Evolutionary conservation across 2,113 vertebrate genomes (phyloP), one percentile per base, ranked within the genome.

Genomic region (human): DNA sequence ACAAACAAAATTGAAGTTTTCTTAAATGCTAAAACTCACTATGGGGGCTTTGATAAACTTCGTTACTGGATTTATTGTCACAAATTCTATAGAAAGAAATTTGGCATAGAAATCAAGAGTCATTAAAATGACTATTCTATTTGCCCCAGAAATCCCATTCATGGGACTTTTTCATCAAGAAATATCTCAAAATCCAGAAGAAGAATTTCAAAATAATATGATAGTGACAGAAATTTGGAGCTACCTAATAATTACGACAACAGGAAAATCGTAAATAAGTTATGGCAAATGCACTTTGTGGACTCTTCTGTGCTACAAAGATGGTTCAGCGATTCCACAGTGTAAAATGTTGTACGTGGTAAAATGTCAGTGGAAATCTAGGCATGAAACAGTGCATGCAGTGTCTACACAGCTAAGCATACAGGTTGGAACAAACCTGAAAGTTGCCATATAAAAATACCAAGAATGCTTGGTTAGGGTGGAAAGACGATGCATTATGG

Each of bases 41-140:
- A 59, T n/a, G 16, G 45, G 61, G 9, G 2, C 2, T 57, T 73
- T 81, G 32, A 23, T 43, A 81, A 68, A 43, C 32, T 7, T 6
- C 10, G n/a, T 55, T 38, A 18, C 12, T 93, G 11, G 4, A 27
- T 81, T 90, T 57, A 59, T 68, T 76, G 3, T 96, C 22, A 90
- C 4, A 87, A 50, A 78, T 4, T 66, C 25, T 93, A 89, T 50
- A 59, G 27, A 94, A 97, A 82, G 57, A 95, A 90, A 90, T 70
- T 80, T 30, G 81, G 2, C 48, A 68, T 7, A 70, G n/a, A 22
- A 38, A 55, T 79, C 45, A 59, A 48, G 16, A 79, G 12, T 70
- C 22, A 45, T 55, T 82, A 32, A 48, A 76, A n/a, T 52, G 43
- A 55, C 23, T 23, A 8, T 27, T 81, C 25, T 70, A 14, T 57